Percentiles rank a stretch among this genome's conserved stretches.
Evolutionary conservation across 2,888 invertebrate species (phyloP).

Genomic region (Osmoderma eremita): DNA sequence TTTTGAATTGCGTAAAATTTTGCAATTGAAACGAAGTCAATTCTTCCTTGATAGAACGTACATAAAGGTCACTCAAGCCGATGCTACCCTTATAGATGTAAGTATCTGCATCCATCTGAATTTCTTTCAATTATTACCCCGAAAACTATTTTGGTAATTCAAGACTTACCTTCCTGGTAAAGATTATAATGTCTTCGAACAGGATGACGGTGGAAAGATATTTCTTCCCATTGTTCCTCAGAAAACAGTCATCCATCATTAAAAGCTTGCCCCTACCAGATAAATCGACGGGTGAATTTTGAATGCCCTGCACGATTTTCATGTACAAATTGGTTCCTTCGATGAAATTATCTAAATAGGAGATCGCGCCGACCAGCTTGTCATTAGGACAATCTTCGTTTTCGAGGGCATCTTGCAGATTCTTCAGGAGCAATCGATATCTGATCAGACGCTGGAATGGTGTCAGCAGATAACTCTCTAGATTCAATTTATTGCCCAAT

Average conservation of each 20-base stretch:
- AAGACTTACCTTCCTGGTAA: constrained; percentile 47
- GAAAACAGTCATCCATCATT: constrained; percentile 55
- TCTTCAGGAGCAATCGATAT: constrained; percentile 57
- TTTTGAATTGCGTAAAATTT: constrained; percentile 27
- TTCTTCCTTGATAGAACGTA: constrained; percentile 54
- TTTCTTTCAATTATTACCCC: constrained; percentile 8
- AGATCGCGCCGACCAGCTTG: constrained; percentile 49
- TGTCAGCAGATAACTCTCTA: constrained; percentile 57
- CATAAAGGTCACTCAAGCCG: constrained; percentile 54
- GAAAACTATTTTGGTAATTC: not conserved
- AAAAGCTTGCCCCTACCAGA: constrained; percentile 55
- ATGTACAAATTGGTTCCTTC: constrained; percentile 56
- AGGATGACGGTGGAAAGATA: constrained; percentile 56
- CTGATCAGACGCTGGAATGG: constrained; percentile 59
- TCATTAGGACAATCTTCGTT: constrained; percentile 59
- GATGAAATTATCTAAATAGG: constrained; percentile 55
- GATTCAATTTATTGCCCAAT: constrained; percentile 55
- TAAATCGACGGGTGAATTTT: constrained; percentile 59
- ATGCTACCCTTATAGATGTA: constrained; percentile 56
- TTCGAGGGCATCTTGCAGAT: constrained; percentile 53
- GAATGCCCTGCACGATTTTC: constrained; percentile 57
- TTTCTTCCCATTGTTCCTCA: constrained; percentile 51
- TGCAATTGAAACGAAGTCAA: constrained; percentile 42
- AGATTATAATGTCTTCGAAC: constrained; percentile 57
- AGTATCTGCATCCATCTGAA: constrained; percentile 52